phyloP scores from a whole-genome alignment of 2,113 vertebrate species.

The Coreoperca whiteheadi region DNA sequence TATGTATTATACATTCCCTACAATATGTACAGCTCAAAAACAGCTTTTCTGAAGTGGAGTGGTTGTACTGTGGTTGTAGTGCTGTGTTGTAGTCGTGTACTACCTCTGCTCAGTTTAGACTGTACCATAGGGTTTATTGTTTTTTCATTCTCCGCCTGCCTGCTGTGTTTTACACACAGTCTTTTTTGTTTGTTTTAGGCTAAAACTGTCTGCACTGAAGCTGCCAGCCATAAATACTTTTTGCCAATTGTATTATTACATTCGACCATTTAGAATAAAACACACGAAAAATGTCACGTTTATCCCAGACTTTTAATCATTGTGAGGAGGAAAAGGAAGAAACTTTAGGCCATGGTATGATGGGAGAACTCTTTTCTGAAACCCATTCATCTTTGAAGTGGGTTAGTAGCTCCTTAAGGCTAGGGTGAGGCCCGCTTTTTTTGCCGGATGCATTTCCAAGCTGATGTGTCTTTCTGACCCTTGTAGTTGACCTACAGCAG shows the following conservation, averaged over 20 bases:
- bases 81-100: background rate
- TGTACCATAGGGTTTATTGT: background rate
- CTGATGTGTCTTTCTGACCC: background rate
- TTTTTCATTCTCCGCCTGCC: constrained; percentile 16
- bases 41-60: background rate
- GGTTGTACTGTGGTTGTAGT: background rate
- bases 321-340: constrained; percentile 3
- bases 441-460: constrained; percentile 2
- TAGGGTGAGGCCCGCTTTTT: background rate
- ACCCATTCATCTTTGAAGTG: constrained; percentile 33
- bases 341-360: background rate
- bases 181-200: background rate
- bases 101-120: background rate
- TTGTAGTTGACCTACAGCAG: constrained; percentile 1
- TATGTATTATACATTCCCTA: constrained; percentile 1
- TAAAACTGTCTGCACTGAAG: constrained; percentile 15
- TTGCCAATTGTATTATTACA: constrained; percentile 6
- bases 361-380: constrained; percentile 16
- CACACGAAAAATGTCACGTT: background rate
- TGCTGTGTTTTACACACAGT: background rate
- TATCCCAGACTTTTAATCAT: constrained; percentile 13
- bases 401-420: constrained; percentile 2
- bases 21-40: constrained; percentile 12
- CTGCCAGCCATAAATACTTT: background rate
- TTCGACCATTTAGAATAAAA: background rate